Conservation (phyloP, 2,888 invertebrate species). For the Brachylomia viminalis region DNA sequence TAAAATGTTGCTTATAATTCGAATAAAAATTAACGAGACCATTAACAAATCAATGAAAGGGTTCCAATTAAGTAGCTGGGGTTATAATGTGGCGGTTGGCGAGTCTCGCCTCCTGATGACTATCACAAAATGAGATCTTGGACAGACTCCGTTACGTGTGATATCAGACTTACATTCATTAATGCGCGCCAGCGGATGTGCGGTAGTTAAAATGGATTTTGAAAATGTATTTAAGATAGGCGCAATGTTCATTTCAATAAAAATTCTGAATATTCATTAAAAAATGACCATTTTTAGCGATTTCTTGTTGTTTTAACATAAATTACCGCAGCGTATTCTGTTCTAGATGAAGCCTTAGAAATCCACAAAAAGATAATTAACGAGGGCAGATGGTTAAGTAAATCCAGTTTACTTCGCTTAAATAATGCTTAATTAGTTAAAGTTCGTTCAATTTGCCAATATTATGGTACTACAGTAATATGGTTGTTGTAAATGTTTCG, state of each 20-base stretch:
- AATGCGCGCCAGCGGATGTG: slow-evolving; percentile 63
- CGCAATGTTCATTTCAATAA: slow-evolving; percentile 44
- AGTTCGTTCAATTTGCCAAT: slow-evolving; percentile 50
- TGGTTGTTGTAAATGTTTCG: slow-evolving; percentile 28
- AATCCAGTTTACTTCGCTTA: slow-evolving; percentile 68
- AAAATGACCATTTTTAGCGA: slow-evolving; percentile 27
- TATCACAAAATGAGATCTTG: slow-evolving; percentile 87
- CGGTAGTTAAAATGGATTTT: slow-evolving; percentile 62
- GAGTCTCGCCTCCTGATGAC: slow-evolving; percentile 76
- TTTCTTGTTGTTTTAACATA: slow-evolving; percentile 40
- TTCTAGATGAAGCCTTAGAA: slow-evolving; percentile 77
- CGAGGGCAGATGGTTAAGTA: slow-evolving; percentile 59
- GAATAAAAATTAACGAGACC: slow-evolving; percentile 82
- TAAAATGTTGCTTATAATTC: slow-evolving; percentile 76
- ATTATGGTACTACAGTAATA: slow-evolving; percentile 4
- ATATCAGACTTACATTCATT: slow-evolving; percentile 69
- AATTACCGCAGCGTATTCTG: slow-evolving; percentile 60
- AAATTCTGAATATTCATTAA: slow-evolving; percentile 25
- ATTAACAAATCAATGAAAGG: slow-evolving; percentile 86
- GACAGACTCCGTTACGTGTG: slow-evolving; percentile 72
- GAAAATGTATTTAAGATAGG: slow-evolving; percentile 56
- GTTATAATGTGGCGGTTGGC: slow-evolving; percentile 80
- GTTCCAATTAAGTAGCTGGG: slow-evolving; percentile 84
- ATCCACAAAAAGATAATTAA: slow-evolving; percentile 71
- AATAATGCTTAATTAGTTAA: slow-evolving; percentile 68